These are phyloP conservation scores for Chlorodrepanis virens DNA, from an alignment of 2,113 vertebrate species.

Conservation along the genomic window DNA sequence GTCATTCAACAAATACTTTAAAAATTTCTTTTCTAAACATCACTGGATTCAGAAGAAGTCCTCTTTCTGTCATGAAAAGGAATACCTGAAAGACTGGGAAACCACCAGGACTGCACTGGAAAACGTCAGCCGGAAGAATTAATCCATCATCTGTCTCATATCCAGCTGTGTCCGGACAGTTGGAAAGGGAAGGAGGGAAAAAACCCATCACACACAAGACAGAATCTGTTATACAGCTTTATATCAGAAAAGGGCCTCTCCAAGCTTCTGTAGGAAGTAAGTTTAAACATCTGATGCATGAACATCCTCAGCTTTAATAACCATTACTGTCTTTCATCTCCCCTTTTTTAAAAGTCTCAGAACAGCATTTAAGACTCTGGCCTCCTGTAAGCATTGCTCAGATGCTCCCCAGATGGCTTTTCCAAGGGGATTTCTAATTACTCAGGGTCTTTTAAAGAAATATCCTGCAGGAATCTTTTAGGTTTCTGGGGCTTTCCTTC, in stretches of 20 bases:
- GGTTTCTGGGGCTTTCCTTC: constrained; percentile 16
- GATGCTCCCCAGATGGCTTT: constrained; percentile 30
- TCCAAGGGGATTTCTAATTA: constrained; percentile 28
- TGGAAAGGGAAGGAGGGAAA: background rate
- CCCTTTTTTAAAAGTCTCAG: background rate
- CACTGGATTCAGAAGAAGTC: background rate
- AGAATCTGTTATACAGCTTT: constrained; percentile 15
- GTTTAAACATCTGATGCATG: background rate
- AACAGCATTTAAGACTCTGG: background rate
- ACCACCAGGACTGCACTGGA: background rate
- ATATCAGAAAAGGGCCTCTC: background rate
- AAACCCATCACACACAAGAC: background rate
- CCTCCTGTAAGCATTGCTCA: background rate
- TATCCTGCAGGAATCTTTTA: background rate
- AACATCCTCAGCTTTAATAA: constrained; percentile 30
- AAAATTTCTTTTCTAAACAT: background rate
- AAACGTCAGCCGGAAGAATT: background rate
- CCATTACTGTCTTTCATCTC: background rate
- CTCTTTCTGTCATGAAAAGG: background rate
- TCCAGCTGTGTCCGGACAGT: background rate
- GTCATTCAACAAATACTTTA: background rate
- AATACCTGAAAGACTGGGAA: background rate
- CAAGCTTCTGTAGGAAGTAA: background rate
- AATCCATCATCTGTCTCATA: background rate
- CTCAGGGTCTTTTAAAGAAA: background rate